Base-by-base conservation (phyloP, 2,888 invertebrate genomes). In the Vanessa cardui region DNA sequence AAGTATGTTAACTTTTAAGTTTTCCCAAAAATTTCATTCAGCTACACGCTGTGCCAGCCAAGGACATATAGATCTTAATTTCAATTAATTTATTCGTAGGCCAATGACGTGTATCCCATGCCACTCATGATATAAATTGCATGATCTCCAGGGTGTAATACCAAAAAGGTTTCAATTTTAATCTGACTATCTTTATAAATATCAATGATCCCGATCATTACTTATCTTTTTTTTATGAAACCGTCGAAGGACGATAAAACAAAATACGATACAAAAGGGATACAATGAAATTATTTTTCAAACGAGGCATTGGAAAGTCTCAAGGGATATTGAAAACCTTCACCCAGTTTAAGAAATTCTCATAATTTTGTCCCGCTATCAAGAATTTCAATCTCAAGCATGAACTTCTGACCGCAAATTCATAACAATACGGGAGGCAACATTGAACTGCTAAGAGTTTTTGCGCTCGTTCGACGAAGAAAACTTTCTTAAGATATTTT, bases 391-490 rank as follows among this genome's bases (percentile, higher is more conserved):
- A 61, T 61, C 45, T 52, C 16, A 16, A 15, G 31, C 15, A 56
- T 15, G 39, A 58, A n/a, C 18, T 58, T 58, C 49, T 49, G 58
- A 33, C 56, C 63, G 47, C 46, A 46, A 54, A 52, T 56, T 47
- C 64, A 58, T 56, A 56, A 63, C 56, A 62, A 63, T 63, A 56
- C 56, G 39, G 58, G 21, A 58, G 39, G 49, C 58, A 58, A 64
- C 58, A 64, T 49, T 39, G 49, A 9, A 58, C 49, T 21, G 58
- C 49, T 58, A 49, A 33, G 39, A 33, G 58, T 33, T 56, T 56
- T 18, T 56, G 26, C 47, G 15, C 33, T 33, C 63, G 63, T 16
- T 39, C 54, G 39, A n/a, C 58, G 49, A 33, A 64, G 33, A 49
- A 45, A 64, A 16, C 46, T 49, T 20, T 49, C 39, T 58, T 64